Conservation (phyloP, 2,888 invertebrate genomes). For the Drosophila prostipennis region DNA sequence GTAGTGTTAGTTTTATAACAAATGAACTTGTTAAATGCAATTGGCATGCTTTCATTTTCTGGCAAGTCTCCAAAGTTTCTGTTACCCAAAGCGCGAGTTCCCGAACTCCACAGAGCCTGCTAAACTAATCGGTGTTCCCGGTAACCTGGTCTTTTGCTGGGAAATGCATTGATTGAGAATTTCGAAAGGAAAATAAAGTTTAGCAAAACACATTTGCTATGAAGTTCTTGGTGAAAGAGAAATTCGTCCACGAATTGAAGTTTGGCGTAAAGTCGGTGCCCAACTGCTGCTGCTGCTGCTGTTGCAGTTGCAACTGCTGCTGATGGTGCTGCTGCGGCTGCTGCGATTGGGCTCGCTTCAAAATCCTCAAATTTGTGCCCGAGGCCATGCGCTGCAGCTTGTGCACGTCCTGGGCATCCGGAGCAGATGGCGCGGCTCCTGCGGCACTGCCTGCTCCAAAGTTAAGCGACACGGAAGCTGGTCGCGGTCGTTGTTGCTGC, state of each 20-base stretch:
- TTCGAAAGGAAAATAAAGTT: slow-evolving; percentile 25
- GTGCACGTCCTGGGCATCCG: slow-evolving; percentile 23
- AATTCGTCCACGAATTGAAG: slow-evolving; percentile 84
- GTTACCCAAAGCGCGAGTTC: slow-evolving; percentile 11
- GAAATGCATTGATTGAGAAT: slow-evolving; percentile 36
- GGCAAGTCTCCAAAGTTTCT: slow-evolving; percentile 34
- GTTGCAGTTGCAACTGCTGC: slow-evolving; percentile 35
- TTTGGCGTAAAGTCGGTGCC: slow-evolving; percentile 80
- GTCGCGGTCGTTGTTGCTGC: slow-evolving; percentile 61
- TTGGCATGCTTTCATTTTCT: slow-evolving; percentile 42
- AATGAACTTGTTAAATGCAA: slow-evolving; percentile 49
- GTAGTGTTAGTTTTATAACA: slow-evolving; percentile 39
- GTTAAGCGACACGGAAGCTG: slow-evolving; percentile 70
- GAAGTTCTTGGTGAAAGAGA: slow-evolving; percentile 84
- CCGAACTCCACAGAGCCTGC: slow-evolving; percentile 3
- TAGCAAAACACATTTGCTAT: slow-evolving; percentile 84
- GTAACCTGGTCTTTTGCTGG: slow-evolving; percentile 24
- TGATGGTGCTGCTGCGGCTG: slow-evolving; percentile 50
- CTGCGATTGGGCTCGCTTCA: slow-evolving; percentile 73
- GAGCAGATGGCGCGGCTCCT: slow-evolving; percentile 21
- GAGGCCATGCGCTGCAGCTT: slow-evolving; percentile 78
- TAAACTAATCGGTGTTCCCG: slow-evolving; percentile 9
- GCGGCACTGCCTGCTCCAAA: slow-evolving; percentile 14
- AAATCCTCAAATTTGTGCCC: slow-evolving; percentile 76
- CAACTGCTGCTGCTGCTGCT: slow-evolving; percentile 29